Evolutionary conservation across 2,797 vertebrate genomes (phyloP), one percentile per base, ranked within the genome.

Genomic region (Stomatorhinus walkeri): DNA sequence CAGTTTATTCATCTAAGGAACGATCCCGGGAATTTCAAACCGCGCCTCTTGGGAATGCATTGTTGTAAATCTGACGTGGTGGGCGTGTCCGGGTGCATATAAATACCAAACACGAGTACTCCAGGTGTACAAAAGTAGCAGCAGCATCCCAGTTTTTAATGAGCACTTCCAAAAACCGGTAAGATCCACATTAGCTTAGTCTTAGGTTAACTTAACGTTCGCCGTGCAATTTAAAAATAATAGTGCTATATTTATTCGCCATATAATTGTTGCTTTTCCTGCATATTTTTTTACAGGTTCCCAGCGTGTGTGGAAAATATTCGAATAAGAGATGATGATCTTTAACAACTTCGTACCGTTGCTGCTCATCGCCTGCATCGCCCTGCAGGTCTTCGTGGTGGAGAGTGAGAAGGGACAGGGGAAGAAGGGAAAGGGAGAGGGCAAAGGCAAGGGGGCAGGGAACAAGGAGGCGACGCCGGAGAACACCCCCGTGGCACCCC

Each of bases 301-400:
- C 36, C n/a, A 52, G 84, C 83, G 64, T 28, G 46, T 85, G 81
- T 85, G 81, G 81, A 28, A 36, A 46, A 24, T 48, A 76, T 61
- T 9, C 49, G 19, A 22, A 16, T 64, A 87, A 52, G 85, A 89
- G 3, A 96, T 95, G 95, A 19, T 89, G 54, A 51, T 92, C 49
- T 87, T 91, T 49, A 92, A 89, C 87, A 91, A 88, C 24, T 88
- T 95, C 79, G 91, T 92, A 22, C 88, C 94, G 46, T 90, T 95
- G 87, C 40, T 97, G 91, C 90, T 95, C 85, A 49, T 98, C 36
- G 90, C 87, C 79, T 91, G 92, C 94, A 46, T 94, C 90, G 89
- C 92, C 2, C 95, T 93, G 52, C 90, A 94, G 49, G 88, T 96
- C 56, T 89, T 94, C 46, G 88, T 89, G 19, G 89, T 90, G 68